Percentiles rank a stretch among this genome's conserved stretches.
Evolutionary conservation across 2,888 invertebrate species (phyloP).

Genomic region (Tiliacea citrago): DNA sequence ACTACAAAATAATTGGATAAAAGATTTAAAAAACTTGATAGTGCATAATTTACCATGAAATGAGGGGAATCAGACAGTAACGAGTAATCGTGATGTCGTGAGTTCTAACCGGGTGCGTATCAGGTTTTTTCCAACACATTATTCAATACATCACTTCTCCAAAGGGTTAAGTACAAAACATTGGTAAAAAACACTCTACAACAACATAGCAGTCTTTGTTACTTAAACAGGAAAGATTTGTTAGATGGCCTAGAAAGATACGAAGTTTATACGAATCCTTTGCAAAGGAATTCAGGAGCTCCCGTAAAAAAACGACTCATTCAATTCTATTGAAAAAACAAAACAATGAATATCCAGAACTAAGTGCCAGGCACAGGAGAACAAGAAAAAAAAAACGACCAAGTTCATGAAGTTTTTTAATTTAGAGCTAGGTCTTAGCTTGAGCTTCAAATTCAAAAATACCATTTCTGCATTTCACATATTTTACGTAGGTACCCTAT

Average conservation of each 20-base stretch:
- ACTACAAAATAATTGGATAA: slow-evolving; percentile 31
- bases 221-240: slow-evolving; percentile 50
- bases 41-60: slow-evolving; percentile 57
- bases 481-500: not conserved
- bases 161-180: slow-evolving; percentile 48
- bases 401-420: not conserved
- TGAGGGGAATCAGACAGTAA: slow-evolving; percentile 40
- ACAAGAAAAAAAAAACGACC: not conserved
- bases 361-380: not conserved
- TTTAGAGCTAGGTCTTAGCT: not conserved
- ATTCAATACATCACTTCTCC: slow-evolving; percentile 31
- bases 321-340: slow-evolving; percentile 11
- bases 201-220: slow-evolving; percentile 47
- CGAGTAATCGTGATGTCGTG: slow-evolving; percentile 59
- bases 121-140: slow-evolving; percentile 29
- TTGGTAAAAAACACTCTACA: slow-evolving; percentile 34
- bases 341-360: slow-evolving; percentile 2
- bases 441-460: slow-evolving; percentile 23
- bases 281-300: slow-evolving; percentile 42
- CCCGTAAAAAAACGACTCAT: slow-evolving; percentile 22
- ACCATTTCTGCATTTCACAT: not conserved
- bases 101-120: slow-evolving; percentile 33
- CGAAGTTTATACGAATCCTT: slow-evolving; percentile 45
- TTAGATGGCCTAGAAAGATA: slow-evolving; percentile 58
- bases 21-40: slow-evolving; percentile 18